Conservation (phyloP, 64 coral and sea anemone genomes). For the Montipora sp. region DNA sequence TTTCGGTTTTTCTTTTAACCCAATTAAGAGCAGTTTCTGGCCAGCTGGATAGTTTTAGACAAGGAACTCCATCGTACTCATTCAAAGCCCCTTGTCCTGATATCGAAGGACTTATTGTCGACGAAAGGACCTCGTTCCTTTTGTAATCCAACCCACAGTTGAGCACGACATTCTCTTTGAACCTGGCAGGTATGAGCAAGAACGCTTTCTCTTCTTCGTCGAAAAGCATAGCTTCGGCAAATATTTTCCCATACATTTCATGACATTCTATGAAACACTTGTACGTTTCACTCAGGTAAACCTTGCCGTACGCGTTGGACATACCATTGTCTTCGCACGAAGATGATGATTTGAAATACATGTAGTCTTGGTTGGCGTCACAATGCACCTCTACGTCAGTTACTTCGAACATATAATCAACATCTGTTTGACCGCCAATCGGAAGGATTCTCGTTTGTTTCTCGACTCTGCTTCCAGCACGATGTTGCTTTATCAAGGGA, state of each 20-base stretch:
- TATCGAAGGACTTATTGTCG: conserved; percentile 37
- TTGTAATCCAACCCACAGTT: conserved; percentile 54
- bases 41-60: conserved; percentile 48
- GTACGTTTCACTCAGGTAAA: conserved; percentile 10
- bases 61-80: conserved; percentile 63
- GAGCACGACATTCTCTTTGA: conserved; percentile 57
- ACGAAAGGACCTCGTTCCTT: conserved; percentile 17
- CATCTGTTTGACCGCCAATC: conserved; percentile 44
- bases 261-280: neutral
- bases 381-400: neutral
- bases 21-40: conserved; percentile 19
- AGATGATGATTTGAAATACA: conserved; percentile 11
- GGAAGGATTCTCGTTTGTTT: conserved; percentile 50
- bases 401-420: conserved; percentile 71
- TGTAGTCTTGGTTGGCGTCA: neutral
- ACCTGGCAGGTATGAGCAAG: conserved; percentile 30
- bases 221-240: neutral
- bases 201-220: conserved; percentile 15
- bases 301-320: neutral
- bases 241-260: conserved; percentile 28
- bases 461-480: conserved; percentile 65
- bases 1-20: neutral
- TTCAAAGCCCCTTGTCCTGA: conserved; percentile 63
- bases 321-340: neutral
- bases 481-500: conserved; percentile 35